Evolutionary conservation across 2,797 vertebrate genomes (phyloP), one percentile per base, ranked within the genome.

Genomic region (Leptatherina wallacei): DNA sequence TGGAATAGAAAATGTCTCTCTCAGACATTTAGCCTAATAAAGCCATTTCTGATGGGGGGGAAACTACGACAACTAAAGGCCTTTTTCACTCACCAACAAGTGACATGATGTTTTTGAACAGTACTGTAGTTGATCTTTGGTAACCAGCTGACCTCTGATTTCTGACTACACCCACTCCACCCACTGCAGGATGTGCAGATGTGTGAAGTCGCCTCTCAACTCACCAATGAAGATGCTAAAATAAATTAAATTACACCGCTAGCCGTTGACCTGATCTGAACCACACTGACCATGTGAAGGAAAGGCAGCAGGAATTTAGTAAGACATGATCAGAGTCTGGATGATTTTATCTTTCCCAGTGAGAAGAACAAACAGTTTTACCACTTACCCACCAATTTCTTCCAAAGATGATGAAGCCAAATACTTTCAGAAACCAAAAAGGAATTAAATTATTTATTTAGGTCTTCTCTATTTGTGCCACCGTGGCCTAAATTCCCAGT

Each of bases 401-500:
- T 52, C 30, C 24, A 27, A 22, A 61, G 64, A 71, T 27, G 64
- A 74, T 12, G 0, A 63, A 79, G 58, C 52, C 54, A 59, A 84
- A 81, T 42, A 81, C 74, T 82, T 69, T 63, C 66, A 83, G 30
- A 77, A 75, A 72, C 65, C 38, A 69, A 49, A 49, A 77, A 61
- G 42, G 29, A 0, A n/a, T 61, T 83, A 2, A 71, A 90, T 86
- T 3, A 85, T 88, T 78, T 2, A 87, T 70, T 65, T 51, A 44
- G 78, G 65, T 80, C 69, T 77, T 29, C 35, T 68, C 55, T 33
- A 69, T 18, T 47, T 75, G 66, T 69, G 81, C 60, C 77, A 79
- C 78, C 72, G 52, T 82, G 85, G 68, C 88, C 88, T 80, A 87
- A 68, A 88, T 88, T 82, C 69, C 64, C 27, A 3, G 69, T 69